Percentiles rank a stretch among this genome's conserved stretches.
These are phyloP conservation scores for Pelodiscus sinensis DNA, from an alignment of 2,113 vertebrate genomes.

Conservation along the genomic window DNA sequence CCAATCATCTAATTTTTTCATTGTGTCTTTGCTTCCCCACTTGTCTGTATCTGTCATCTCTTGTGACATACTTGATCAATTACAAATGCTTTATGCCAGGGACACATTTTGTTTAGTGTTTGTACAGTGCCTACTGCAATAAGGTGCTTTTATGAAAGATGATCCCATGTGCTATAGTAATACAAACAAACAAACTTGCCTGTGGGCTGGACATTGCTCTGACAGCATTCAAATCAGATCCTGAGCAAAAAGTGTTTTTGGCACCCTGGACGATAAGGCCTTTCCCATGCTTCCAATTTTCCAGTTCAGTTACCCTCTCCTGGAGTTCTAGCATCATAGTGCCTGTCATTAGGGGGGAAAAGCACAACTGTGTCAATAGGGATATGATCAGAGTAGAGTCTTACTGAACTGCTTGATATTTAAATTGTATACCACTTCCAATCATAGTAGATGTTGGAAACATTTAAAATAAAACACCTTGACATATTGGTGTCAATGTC, in stretches of 20 bases:
- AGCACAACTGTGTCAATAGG: not conserved
- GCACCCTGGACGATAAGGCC: conserved; percentile 90
- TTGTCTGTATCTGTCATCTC: not conserved
- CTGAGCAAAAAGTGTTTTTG: conserved; percentile 92
- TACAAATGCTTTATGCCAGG: not conserved
- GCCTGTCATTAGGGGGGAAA: conserved; percentile 75
- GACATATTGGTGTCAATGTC: not conserved
- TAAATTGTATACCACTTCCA: not conserved
- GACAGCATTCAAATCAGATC: conserved; percentile 91
- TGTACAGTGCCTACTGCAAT: not conserved
- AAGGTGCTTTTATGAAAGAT: not conserved
- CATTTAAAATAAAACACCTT: not conserved
- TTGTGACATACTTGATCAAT: not conserved
- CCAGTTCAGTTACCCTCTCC: conserved; percentile 88
- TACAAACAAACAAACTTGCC: conserved; percentile 71
- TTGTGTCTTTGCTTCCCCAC: not conserved
- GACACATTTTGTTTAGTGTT: not conserved
- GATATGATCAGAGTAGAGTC: not conserved
- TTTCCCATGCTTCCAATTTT: conserved; percentile 93
- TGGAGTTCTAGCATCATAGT: conserved; percentile 94
- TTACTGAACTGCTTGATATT: not conserved
- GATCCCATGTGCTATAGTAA: too few relatives aligned
- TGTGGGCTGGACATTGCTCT: conserved; percentile 85
- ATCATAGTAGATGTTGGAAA: not conserved
- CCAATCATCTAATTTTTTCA: not conserved